Conservation (phyloP, 1,140 invertebrate species). For the Hermatobates lingyangjiaoensis region DNA sequence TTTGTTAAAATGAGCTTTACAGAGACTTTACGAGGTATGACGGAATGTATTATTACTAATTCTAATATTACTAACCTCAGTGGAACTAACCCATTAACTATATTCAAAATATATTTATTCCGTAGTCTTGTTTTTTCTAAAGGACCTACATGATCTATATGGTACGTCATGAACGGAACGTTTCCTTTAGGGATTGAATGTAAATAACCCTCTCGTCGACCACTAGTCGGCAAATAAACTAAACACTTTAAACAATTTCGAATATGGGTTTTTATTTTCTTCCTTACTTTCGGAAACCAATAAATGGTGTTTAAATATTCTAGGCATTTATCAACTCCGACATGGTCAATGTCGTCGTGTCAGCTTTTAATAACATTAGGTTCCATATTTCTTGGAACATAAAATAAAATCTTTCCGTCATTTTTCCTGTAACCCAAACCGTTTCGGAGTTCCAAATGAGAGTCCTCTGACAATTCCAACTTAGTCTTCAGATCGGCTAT, state of each 20-base stretch:
- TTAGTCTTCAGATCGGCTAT: background rate
- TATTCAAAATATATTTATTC: conserved; percentile 8
- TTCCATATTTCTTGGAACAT: conserved; percentile 15
- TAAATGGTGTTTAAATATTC: conserved; percentile 10
- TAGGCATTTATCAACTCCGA: conserved; percentile 16
- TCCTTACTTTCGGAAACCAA: conserved; percentile 15
- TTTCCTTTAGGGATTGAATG: conserved; percentile 1
- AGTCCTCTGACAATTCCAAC: background rate
- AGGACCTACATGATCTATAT: background rate
- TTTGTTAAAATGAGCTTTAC: no score
- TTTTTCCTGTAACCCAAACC: background rate
- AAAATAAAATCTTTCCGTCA: background rate
- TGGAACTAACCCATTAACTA: conserved; percentile 13
- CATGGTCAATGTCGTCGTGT: conserved; percentile 18
- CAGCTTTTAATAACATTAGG: conserved; percentile 9
- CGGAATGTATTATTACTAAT: no score
- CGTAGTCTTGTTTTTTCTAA: conserved; percentile 4
- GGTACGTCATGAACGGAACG: background rate
- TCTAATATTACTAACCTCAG: no score
- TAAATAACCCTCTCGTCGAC: conserved; percentile 5
- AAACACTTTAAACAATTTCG: conserved; percentile 17
- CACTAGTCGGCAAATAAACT: conserved; percentile 9
- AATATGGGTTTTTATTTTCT: conserved; percentile 13
- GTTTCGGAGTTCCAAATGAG: background rate
- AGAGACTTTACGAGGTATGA: no score